Conservation (phyloP, 2,888 invertebrate species). For the Ophion slaviceki region DNA sequence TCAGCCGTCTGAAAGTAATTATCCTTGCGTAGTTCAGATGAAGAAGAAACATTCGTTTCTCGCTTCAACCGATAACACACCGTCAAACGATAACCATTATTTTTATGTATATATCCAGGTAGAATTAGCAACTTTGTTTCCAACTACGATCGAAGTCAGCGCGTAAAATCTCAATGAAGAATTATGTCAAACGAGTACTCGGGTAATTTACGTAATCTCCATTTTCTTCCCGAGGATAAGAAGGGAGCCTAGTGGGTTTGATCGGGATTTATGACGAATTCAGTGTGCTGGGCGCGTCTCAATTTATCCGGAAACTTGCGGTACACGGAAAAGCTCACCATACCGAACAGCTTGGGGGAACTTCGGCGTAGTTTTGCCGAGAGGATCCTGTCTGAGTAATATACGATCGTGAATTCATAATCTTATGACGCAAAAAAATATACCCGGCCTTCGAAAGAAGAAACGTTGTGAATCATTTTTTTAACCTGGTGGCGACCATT, state of each 20-base stretch:
- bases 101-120: neutral
- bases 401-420: constrained; percentile 53
- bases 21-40: neutral
- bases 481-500: neutral
- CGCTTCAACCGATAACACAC: neutral
- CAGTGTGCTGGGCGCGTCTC: constrained; percentile 27
- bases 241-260: constrained; percentile 34
- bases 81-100: constrained; percentile 1
- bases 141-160: constrained; percentile 11
- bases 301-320: constrained; percentile 48
- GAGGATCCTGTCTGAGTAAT: constrained; percentile 50
- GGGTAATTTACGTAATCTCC: constrained; percentile 48
- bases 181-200: constrained; percentile 24
- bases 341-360: constrained; percentile 48
- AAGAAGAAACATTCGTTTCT: neutral
- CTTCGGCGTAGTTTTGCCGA: constrained; percentile 33
- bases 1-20: neutral
- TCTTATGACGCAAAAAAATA: neutral
- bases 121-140: constrained; percentile 10
- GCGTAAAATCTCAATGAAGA: constrained; percentile 1
- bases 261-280: constrained; percentile 60
- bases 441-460: neutral
- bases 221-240: neutral
- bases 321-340: constrained; percentile 45
- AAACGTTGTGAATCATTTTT: neutral